A percentile compares a stretch with the other conserved stretches of the same genome.
These are phyloP conservation scores for Carettochelys insculpta DNA, from an alignment of 2,113 vertebrate species.

Conservation along the genomic window DNA sequence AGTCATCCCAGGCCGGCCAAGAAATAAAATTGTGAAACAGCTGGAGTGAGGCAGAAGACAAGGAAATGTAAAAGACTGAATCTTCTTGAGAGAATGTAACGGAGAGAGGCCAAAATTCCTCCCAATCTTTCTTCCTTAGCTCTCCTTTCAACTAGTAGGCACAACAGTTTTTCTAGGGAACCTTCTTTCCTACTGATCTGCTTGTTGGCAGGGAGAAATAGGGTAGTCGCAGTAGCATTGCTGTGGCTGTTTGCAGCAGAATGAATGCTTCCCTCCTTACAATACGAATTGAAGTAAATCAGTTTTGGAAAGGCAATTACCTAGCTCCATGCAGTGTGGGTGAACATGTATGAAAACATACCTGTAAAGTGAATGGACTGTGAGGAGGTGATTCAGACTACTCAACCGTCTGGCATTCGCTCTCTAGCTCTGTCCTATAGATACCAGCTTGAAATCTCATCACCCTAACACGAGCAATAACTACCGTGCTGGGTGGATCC, in stretches of 20 bases:
- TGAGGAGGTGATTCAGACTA: neutral
- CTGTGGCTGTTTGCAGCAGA: neutral
- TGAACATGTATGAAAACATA: neutral
- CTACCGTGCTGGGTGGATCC: neutral
- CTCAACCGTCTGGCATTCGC: neutral
- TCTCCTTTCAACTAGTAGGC: neutral
- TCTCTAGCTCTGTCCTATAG: neutral
- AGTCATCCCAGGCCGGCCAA: neutral
- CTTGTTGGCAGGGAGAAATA: neutral
- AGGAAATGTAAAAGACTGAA: neutral
- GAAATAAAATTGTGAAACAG: neutral
- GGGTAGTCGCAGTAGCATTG: neutral
- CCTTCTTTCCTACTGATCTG: neutral
- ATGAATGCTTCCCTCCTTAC: neutral
- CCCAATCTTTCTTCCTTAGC: rapidly evolving
- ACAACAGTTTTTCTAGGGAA: neutral
- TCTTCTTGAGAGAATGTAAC: neutral
- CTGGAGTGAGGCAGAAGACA: rapidly evolving
- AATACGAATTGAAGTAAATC: neutral
- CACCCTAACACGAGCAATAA: neutral
- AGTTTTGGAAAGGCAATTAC: neutral
- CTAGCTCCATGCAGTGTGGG: neutral
- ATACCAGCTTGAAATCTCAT: neutral
- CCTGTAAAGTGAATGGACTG: neutral
- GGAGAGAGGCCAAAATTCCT: neutral